Percentiles rank a stretch among this genome's conserved stretches.
These are phyloP conservation scores for Agriopis marginaria DNA, from an alignment of 2,888 invertebrate genomes.

Conservation along the genomic window DNA sequence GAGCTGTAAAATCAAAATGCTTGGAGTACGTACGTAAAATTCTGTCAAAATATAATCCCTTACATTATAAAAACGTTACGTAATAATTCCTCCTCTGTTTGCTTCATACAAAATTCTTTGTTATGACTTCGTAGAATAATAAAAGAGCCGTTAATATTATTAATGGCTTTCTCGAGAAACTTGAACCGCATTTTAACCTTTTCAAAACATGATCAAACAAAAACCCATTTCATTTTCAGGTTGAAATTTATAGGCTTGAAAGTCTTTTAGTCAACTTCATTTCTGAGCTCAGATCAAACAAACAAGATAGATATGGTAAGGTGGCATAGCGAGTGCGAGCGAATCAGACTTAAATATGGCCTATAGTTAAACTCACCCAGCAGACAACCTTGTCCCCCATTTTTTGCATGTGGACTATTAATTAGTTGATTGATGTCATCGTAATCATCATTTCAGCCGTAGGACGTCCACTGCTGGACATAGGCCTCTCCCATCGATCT, in stretches of 20 bases:
- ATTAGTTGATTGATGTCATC: too few relatives aligned
- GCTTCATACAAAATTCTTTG: slow-evolving; percentile 20
- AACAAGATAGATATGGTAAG: not conserved
- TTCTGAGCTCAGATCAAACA: not conserved
- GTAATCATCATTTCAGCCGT: too few relatives aligned
- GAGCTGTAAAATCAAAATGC: slow-evolving; percentile 35
- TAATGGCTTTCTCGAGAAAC: slow-evolving; percentile 15
- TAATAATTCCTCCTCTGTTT: slow-evolving; percentile 17
- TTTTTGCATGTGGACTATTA: too few relatives aligned
- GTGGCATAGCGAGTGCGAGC: too few relatives aligned
- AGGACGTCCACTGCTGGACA: too few relatives aligned
- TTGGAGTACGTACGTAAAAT: not conserved
- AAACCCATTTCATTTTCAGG: slow-evolving; percentile 13
- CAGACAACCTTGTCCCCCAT: too few relatives aligned
- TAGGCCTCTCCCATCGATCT: too few relatives aligned
- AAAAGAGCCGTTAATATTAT: slow-evolving; percentile 23
- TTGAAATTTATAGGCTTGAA: slow-evolving; percentile 5
- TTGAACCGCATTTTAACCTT: slow-evolving; percentile 5
- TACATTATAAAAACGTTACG: slow-evolving; percentile 18
- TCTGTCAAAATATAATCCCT: slow-evolving; percentile 10
- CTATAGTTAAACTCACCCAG: too few relatives aligned
- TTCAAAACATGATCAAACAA: slow-evolving; percentile 19
- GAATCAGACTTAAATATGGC: too few relatives aligned
- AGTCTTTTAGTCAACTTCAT: slow-evolving; percentile 1
- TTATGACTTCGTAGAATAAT: slow-evolving; percentile 22